Conservation (phyloP, 1,140 invertebrate genomes). For the Cotesia chilonis region DNA sequence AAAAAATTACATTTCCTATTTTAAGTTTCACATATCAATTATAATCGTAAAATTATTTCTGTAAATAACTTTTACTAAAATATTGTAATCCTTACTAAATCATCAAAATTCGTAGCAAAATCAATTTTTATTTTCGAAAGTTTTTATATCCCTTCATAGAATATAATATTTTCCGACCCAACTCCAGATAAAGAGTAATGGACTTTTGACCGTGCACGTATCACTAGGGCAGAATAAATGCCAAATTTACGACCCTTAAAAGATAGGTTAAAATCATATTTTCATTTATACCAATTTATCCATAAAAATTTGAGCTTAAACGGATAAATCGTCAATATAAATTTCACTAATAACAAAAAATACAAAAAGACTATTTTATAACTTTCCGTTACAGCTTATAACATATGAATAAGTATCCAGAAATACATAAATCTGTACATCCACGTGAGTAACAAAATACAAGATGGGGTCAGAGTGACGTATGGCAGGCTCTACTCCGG, state of each 20-base stretch:
- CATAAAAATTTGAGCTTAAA: too few relatives aligned
- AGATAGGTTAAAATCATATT: constrained; percentile 16
- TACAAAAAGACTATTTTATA: too few relatives aligned
- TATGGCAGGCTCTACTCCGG: constrained; percentile 58
- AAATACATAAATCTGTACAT: constrained; percentile 3
- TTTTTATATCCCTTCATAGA: not conserved
- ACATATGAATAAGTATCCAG: not conserved
- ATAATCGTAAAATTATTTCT: too few relatives aligned
- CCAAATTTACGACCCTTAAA: constrained; percentile 4
- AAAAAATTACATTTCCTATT: too few relatives aligned
- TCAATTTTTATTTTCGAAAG: too few relatives aligned
- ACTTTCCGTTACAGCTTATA: not conserved
- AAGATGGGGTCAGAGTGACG: constrained; percentile 51
- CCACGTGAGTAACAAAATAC: constrained; percentile 18
- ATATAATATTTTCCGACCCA: constrained; percentile 36
- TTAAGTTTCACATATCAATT: too few relatives aligned
- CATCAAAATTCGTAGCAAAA: too few relatives aligned
- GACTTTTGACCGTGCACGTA: constrained; percentile 49
- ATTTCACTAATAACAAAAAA: too few relatives aligned
- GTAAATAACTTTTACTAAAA: too few relatives aligned
- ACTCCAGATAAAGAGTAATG: constrained; percentile 62
- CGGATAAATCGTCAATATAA: too few relatives aligned
- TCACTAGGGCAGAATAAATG: constrained; percentile 35
- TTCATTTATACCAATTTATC: constrained; percentile 1
- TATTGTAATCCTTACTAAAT: too few relatives aligned